A percentile compares a stretch with the other conserved stretches of the same genome.
Conservation (phyloP, 2,797 vertebrate species). For the Neosilurus hyrtlii region DNA sequence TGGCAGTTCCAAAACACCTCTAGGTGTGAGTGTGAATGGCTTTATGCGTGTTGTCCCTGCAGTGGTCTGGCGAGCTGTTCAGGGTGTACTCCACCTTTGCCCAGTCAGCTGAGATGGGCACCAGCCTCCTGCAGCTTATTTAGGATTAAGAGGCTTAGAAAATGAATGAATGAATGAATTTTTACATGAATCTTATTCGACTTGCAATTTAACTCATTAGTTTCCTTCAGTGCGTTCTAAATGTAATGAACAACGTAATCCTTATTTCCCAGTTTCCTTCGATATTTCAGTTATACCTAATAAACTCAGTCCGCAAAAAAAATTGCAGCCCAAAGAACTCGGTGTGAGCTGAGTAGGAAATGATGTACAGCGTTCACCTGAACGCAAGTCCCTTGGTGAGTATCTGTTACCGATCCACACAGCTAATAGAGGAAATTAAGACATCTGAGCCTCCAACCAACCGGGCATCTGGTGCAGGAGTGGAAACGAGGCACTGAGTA, state of each 20-base stretch:
- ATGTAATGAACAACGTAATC: not conserved
- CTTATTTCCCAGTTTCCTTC: not conserved
- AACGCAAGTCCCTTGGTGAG: conserved; percentile 17
- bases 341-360: not conserved
- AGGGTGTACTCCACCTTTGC: no score
- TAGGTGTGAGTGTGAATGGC: no score
- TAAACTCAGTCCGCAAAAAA: not conserved
- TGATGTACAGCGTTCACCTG: conserved; percentile 21
- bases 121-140: no score
- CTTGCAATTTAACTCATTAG: not conserved
- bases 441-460: conserved; percentile 26
- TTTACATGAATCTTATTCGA: not conserved
- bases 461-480: conserved; percentile 14
- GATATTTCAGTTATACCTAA: not conserved
- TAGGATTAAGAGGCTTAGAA: no score
- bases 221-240: not conserved
- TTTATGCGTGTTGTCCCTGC: no score
- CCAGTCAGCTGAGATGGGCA: no score
- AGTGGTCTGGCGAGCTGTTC: no score
- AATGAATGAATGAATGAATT: no score
- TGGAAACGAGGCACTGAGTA: not conserved
- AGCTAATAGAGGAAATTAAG: conserved; percentile 37
- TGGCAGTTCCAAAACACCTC: no score
- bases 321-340: not conserved
- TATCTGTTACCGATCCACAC: conserved; percentile 21